A percentile compares a stretch with the other conserved stretches of the same genome.
These are phyloP conservation scores for Danio tinwini DNA, from an alignment of 2,797 vertebrate genomes.

Conservation along the genomic window DNA sequence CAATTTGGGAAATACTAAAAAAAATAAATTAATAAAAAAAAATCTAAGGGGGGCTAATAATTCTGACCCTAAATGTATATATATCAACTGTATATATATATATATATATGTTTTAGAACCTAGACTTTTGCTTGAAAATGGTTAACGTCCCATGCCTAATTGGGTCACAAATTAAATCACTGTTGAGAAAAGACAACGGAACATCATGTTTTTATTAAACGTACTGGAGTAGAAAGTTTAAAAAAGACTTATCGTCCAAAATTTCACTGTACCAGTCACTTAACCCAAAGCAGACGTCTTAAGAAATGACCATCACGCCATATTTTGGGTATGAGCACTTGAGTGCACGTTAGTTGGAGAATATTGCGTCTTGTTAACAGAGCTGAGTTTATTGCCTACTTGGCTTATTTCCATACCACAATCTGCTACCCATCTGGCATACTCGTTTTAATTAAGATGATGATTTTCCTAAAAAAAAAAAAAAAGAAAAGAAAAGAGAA, in stretches of 20 bases:
- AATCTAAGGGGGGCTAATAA: too few relatives aligned
- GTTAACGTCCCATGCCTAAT: too few relatives aligned
- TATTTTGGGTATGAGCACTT: conserved; percentile 21
- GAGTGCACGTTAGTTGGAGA: conserved; percentile 45
- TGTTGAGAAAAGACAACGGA: too few relatives aligned
- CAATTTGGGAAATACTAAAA: too few relatives aligned
- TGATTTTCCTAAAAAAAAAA: conserved; percentile 52
- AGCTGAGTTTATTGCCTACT: conserved; percentile 61
- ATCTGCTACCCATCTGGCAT: conserved; percentile 70
- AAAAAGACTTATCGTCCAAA: not conserved
- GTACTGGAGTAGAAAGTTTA: too few relatives aligned
- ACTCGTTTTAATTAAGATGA: conserved; percentile 69
- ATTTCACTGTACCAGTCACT: not conserved
- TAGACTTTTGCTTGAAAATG: too few relatives aligned
- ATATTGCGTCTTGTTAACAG: conserved; percentile 54
- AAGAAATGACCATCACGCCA: conserved; percentile 27
- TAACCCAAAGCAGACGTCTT: not conserved
- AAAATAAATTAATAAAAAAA: too few relatives aligned
- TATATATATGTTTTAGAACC: too few relatives aligned
- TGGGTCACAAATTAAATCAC: too few relatives aligned
- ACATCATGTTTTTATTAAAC: too few relatives aligned
- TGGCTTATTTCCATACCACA: conserved; percentile 65
- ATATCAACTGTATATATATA: too few relatives aligned
- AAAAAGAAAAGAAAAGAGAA: conserved; percentile 1
- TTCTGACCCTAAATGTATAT: too few relatives aligned